Conservation (phyloP, 1,140 invertebrate species). For the Tetramorium simillimum region DNA sequence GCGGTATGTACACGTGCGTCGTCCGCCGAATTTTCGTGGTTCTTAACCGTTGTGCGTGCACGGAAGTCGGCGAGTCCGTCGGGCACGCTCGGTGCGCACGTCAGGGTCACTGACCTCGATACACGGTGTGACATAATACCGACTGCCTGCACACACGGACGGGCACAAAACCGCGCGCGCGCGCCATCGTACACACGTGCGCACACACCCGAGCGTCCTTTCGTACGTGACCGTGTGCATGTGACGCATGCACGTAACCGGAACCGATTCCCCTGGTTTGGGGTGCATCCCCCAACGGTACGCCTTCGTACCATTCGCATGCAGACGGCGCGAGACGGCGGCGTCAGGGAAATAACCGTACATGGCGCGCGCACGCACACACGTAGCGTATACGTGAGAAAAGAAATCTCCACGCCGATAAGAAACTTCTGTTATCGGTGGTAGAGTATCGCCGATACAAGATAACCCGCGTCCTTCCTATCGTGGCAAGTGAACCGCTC, state of each 20-base stretch:
- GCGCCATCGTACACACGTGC: no score
- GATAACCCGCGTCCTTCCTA: constrained; percentile 19
- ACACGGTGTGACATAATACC: constrained; percentile 66
- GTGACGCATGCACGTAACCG: constrained; percentile 41
- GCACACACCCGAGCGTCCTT: background rate
- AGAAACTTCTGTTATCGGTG: constrained; percentile 22
- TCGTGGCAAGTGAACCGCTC: background rate
- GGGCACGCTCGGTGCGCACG: constrained; percentile 80
- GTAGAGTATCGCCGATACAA: constrained; percentile 16
- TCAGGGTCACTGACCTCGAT: constrained; percentile 81
- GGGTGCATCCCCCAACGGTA: constrained; percentile 3
- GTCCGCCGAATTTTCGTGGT: constrained; percentile 57
- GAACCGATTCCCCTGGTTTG: background rate
- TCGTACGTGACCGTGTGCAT: constrained; percentile 24
- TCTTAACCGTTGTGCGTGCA: constrained; percentile 18
- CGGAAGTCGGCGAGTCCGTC: constrained; percentile 73
- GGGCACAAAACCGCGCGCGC: constrained; percentile 13
- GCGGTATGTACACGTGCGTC: background rate
- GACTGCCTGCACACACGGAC: constrained; percentile 40
- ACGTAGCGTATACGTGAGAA: no score
- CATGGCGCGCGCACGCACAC: background rate
- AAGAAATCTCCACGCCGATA: background rate
- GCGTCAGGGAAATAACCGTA: background rate
- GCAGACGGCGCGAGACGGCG: background rate
- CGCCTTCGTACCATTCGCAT: constrained; percentile 20